phyloP scores from a whole-genome alignment of 2,113 vertebrate genomes.

The Lontra canadensis region DNA sequence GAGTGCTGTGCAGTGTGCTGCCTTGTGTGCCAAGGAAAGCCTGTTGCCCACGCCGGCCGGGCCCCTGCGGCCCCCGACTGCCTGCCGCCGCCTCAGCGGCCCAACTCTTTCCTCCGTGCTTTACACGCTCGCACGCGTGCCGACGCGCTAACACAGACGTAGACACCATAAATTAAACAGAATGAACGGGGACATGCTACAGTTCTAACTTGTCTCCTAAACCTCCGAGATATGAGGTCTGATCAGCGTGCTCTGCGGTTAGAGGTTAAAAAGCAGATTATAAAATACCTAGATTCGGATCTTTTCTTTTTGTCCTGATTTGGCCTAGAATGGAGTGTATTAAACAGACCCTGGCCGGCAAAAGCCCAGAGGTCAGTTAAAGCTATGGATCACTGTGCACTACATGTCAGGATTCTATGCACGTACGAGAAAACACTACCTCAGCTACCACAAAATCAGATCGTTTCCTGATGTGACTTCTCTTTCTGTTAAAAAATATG shows the following conservation, averaged over 20 bases:
- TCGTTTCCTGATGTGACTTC: conserved; percentile 92
- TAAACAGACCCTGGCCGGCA: conserved; percentile 91
- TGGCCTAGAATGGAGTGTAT: conserved; percentile 96
- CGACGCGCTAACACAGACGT: conserved; percentile 60
- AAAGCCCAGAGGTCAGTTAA: conserved; percentile 92
- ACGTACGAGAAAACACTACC: conserved; percentile 92
- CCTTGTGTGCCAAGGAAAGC: conserved; percentile 66
- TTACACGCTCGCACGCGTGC: conserved; percentile 23
- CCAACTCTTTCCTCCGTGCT: conserved; percentile 68
- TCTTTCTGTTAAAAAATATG: conserved; percentile 94
- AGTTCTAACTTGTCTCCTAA: conserved; percentile 91
- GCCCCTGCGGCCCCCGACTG: conserved; percentile 17
- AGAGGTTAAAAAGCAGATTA: conserved; percentile 95
- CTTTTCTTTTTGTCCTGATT: conserved; percentile 92
- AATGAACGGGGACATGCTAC: conserved; percentile 85
- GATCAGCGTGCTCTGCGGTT: conserved; percentile 93
- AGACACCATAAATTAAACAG: conserved; percentile 76
- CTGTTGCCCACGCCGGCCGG: background rate
- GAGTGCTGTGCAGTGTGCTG: conserved; percentile 77
- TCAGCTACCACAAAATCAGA: conserved; percentile 93
- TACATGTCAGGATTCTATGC: conserved; percentile 92
- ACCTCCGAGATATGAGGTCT: conserved; percentile 93
- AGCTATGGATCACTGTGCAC: conserved; percentile 95
- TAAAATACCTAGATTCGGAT: conserved; percentile 95
- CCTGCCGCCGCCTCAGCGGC: conserved; percentile 75